Conservation (phyloP, 1,140 invertebrate species). For the Neomicropteryx cornuta region DNA sequence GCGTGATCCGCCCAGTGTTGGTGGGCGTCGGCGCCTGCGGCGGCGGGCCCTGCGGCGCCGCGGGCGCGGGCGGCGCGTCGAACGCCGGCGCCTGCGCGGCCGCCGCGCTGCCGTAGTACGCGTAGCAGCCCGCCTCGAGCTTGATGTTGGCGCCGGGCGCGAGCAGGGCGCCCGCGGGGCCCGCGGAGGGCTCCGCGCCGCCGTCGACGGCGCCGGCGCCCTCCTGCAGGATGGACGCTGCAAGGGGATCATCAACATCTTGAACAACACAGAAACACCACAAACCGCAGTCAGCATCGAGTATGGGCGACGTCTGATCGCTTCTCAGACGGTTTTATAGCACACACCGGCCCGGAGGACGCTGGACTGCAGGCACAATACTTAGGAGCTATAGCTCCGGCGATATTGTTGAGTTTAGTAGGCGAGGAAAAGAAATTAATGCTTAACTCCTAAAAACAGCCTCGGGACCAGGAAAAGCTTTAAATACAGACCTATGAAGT, state of each 20-base stretch:
- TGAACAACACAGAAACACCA: conserved; percentile 10
- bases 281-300: too few relatives aligned
- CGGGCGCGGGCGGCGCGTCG: conserved; percentile 23
- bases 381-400: too few relatives aligned
- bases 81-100: conserved; percentile 26
- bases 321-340: too few relatives aligned
- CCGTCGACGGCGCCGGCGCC: conserved; percentile 50
- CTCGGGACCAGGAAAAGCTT: too few relatives aligned
- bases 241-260: conserved; percentile 38
- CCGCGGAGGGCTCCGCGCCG: conserved; percentile 24
- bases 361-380: too few relatives aligned
- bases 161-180: conserved; percentile 19
- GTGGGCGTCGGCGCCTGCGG: conserved; percentile 20
- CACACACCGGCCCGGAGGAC: too few relatives aligned
- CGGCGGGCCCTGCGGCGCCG: conserved; percentile 32
- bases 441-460: too few relatives aligned
- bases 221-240: conserved; percentile 91
- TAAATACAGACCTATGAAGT: too few relatives aligned
- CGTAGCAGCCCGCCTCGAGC: conserved; percentile 80
- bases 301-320: too few relatives aligned
- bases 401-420: too few relatives aligned
- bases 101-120: conserved; percentile 75
- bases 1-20: conserved; percentile 34
- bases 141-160: conserved; percentile 73
- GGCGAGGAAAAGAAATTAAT: too few relatives aligned